Evolutionary conservation across 2,888 invertebrate species (phyloP), one percentile per base, ranked within the genome.

Genomic region (Morpho deidamia): DNA sequence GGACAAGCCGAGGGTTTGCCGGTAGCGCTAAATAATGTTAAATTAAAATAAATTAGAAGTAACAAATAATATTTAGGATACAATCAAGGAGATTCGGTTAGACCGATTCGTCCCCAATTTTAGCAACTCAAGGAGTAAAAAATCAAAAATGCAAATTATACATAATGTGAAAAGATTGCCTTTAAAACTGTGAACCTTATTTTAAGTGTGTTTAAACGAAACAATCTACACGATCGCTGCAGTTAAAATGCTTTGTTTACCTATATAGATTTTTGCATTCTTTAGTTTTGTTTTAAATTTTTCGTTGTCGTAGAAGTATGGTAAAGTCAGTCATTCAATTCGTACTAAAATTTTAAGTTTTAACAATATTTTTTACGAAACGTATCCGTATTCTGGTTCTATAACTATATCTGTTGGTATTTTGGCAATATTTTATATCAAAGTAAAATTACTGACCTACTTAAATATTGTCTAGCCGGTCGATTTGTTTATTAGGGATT

Each of bases 101-200:
- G 45, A 48, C 44, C 51, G 52, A 55, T 58, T 54, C 64, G 57
- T 62, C 57, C 58, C 54, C 61, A 70, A 68, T 71, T 74, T 56
- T 63, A 69, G 82, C 83, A 81, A 82, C 72, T 76, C 48, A 81
- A 71, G 72, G 42, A 43, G 64, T 56, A 81, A 76, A 51, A 70
- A 83, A 71, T 75, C 63, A 64, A 78, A 74, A 74, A 65, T 61
- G 85, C 85, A 84, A 84, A 78, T 74, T 46, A 84, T 75, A 79
- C 47, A 58, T 75, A 84, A 83, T 66, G 77, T 76, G 80, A 75
- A 78, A 58, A 60, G 59, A 55, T 62, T 53, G 65, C 57, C 52
- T 23, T 44, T 14, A 2, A 48, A 57, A 46, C 40, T 44, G 51
- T 44, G 39, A 34, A 14, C 12, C 35, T n/a, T n/a, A n/a, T n/a